phyloP scores from a whole-genome alignment of 2,888 invertebrate genomes.

The Lasioglossum villosulum region DNA sequence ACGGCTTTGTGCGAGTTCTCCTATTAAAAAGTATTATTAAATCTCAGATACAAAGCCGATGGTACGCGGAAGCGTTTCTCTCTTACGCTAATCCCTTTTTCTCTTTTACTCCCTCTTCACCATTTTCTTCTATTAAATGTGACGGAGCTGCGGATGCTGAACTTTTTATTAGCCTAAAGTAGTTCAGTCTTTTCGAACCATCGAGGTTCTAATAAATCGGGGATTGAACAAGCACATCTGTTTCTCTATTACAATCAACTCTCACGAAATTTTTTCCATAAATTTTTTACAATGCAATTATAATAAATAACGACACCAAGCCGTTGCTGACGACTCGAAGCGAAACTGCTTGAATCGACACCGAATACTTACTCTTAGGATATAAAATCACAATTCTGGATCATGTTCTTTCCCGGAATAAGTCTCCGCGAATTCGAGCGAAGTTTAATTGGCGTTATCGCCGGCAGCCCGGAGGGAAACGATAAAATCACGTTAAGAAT shows the following conservation, averaged over 20 bases:
- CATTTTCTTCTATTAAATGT: not conserved
- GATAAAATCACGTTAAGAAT: constrained; percentile 13
- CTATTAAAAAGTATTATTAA: constrained; percentile 32
- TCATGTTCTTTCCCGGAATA: not conserved
- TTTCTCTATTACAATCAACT: too few species aligned
- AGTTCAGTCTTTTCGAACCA: not conserved
- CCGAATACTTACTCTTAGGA: not conserved
- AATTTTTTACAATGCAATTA: too few species aligned
- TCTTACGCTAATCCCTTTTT: not conserved
- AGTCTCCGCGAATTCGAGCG: not conserved
- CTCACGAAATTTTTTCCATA: too few species aligned
- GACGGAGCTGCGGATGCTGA: not conserved
- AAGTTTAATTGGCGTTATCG: constrained; percentile 1
- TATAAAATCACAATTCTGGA: not conserved
- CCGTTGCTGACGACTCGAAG: not conserved
- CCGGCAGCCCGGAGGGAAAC: not conserved
- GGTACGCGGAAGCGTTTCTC: not conserved
- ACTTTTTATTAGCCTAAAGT: not conserved
- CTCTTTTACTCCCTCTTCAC: not conserved
- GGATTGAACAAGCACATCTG: too few species aligned
- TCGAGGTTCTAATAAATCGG: too few species aligned
- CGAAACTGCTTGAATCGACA: not conserved
- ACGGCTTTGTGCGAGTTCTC: constrained; percentile 17
- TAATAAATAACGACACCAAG: too few species aligned
- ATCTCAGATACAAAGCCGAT: constrained; percentile 16